Evolutionary conservation across 2,888 invertebrate genomes (phyloP).

Genomic region (Drosophila helvetica): DNA sequence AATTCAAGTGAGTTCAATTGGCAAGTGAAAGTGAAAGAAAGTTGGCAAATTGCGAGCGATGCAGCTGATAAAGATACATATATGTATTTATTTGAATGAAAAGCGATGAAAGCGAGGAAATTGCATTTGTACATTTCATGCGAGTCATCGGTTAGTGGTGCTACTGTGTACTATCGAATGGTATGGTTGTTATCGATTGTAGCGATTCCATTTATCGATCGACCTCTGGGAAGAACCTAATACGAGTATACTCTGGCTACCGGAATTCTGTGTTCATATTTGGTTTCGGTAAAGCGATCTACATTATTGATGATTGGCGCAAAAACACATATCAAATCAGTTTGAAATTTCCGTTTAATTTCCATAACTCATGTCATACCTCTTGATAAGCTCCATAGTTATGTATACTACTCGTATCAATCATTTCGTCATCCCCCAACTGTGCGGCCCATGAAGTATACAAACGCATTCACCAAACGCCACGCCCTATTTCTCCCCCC

Average conservation of each 20-base stretch:
- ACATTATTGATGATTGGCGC: no score
- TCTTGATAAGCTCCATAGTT: constrained; percentile 14
- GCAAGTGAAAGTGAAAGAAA: constrained; percentile 71
- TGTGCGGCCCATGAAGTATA: constrained; percentile 54
- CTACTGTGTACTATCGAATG: neutral
- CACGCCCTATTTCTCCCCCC: neutral
- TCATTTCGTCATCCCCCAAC: constrained; percentile 30
- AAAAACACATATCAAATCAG: neutral
- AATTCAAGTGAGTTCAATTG: constrained; percentile 81
- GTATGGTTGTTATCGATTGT: constrained; percentile 4
- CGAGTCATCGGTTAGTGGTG: constrained; percentile 26
- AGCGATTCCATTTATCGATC: neutral
- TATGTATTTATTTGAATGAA: neutral
- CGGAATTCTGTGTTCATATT: neutral
- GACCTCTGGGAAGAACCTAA: neutral
- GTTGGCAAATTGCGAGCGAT: constrained; percentile 61
- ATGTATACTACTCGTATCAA: constrained; percentile 9
- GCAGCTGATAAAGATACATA: constrained; percentile 8
- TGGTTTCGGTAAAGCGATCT: neutral
- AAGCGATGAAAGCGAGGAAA: neutral
- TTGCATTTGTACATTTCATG: constrained; percentile 53
- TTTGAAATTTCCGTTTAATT: constrained; percentile 9
- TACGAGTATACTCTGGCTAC: neutral
- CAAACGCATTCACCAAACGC: constrained; percentile 38
- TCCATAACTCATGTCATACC: constrained; percentile 28